Base-by-base conservation (phyloP, 2,888 invertebrate genomes). In the Harpagoxenus sublaevis region DNA sequence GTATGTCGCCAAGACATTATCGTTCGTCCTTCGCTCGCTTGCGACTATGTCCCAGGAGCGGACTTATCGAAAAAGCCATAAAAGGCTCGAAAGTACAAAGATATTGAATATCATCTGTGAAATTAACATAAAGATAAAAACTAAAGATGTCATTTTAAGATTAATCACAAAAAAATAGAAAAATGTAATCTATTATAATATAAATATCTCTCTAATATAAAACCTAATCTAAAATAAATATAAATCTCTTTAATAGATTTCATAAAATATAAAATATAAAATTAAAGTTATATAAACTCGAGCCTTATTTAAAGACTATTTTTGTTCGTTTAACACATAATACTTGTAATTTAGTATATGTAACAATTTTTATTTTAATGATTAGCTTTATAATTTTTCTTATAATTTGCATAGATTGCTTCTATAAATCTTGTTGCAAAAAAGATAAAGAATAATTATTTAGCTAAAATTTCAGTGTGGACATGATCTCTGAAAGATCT, bases 1-100 rank as follows among this genome's bases (percentile, higher is more conserved):
- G 87, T 87, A 84, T 88, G 91, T 90, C 91, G 88, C 87, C 84
- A 70, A 85, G 89, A 90, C 90, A 92, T 91, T 92, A 92, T 92
- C 91, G 90, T 92, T 89, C 89, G 89, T 92, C 89, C 91, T 86
- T 89, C 86, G 84, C 57, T 62, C 70, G 51, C 83, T 84, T 71
- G 87, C 77, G 84, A 88, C 83, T 87, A 77, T 84, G 84, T 73
- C 79, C 84, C 88, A 84, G 51, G 81, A 45, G 45, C 78, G 73
- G 45, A 71, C 28, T 57, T 71, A 28, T 0, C 39, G 51, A 10
- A 60, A 57, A 71, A 48, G 9, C 23, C 10, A n/a, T 35, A 9
- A 35, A 42, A 15, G 5, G 18, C 5, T 15, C 2, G 8, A 74
- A 45, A 5, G 0, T 18, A n/a, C 31, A 0, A 48, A 18, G 42